Conservation (phyloP, 2,113 vertebrate species). For the Arothron firmamentum region DNA sequence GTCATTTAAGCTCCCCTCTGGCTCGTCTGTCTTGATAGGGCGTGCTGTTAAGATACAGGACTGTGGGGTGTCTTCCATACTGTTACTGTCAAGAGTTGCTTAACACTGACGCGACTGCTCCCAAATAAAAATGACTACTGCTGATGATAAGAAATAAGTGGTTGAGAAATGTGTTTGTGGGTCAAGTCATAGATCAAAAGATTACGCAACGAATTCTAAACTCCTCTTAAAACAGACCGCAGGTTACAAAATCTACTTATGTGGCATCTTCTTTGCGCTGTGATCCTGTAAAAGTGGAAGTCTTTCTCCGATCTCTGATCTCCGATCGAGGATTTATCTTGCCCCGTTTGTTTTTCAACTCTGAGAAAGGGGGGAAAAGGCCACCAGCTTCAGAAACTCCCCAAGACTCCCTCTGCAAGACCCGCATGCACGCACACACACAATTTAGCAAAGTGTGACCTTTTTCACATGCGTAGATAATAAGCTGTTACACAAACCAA, state of each 20-base stretch:
- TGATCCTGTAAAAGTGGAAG: slow-evolving; percentile 36
- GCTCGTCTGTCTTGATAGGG: slow-evolving; percentile 69
- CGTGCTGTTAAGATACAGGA: slow-evolving; percentile 55
- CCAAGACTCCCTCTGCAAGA: slow-evolving; percentile 7
- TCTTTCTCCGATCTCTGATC: slow-evolving; percentile 20
- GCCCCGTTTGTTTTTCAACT: slow-evolving; percentile 55
- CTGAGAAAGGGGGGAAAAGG: slow-evolving; percentile 46
- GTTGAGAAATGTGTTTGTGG: too few species aligned
- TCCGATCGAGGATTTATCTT: slow-evolving; percentile 25
- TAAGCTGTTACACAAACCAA: slow-evolving; percentile 75
- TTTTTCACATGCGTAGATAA: slow-evolving; percentile 58
- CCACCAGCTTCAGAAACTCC: slow-evolving; percentile 42
- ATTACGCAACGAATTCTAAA: background rate
- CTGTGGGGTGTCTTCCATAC: slow-evolving; percentile 63
- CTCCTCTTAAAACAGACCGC: background rate
- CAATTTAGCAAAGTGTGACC: slow-evolving; percentile 50
- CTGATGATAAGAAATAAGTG: background rate
- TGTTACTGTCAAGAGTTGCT: slow-evolving; percentile 58
- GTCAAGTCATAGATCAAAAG: too few species aligned
- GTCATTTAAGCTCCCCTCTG: slow-evolving; percentile 47
- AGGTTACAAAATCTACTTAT: slow-evolving; percentile 19
- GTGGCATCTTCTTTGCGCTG: slow-evolving; percentile 1
- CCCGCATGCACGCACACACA: slow-evolving; percentile 13
- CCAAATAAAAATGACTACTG: background rate
- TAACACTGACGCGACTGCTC: slow-evolving; percentile 1